Evolutionary conservation across 2,797 vertebrate species (phyloP).

Genomic region (Sparidentex hasta): DNA sequence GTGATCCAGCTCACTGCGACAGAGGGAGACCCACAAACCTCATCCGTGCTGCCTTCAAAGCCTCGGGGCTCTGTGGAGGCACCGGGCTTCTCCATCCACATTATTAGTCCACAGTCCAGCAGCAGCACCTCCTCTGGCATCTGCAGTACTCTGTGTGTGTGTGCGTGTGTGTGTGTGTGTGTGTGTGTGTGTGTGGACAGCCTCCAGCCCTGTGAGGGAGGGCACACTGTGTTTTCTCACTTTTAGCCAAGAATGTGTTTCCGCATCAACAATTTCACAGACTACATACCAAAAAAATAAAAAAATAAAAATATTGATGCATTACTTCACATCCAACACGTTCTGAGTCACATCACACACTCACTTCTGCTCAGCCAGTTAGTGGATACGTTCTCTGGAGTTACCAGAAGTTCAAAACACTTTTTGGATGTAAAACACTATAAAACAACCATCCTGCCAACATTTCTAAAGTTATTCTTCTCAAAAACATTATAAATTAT

Average conservation of each 20-base stretch:
- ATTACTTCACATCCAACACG: background rate
- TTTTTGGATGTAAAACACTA: too few species aligned
- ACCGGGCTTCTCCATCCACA: constrained; percentile 36
- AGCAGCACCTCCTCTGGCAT: constrained; percentile 34
- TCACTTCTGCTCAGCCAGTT: background rate
- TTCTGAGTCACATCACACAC: too few species aligned
- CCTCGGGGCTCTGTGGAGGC: constrained; percentile 33
- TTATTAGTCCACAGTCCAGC: constrained; percentile 35
- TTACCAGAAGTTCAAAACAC: too few species aligned
- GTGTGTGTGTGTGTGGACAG: constrained; percentile 1
- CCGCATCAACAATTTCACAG: background rate
- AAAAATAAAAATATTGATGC: background rate
- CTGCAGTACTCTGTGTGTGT: background rate
- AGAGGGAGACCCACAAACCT: constrained; percentile 6
- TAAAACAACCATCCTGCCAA: too few species aligned
- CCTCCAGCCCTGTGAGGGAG: constrained; percentile 1
- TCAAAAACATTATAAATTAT: too few species aligned
- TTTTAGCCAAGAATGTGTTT: background rate
- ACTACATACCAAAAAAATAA: too few species aligned
- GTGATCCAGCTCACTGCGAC: background rate
- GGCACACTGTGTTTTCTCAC: constrained; percentile 22
- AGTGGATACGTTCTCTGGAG: too few species aligned
- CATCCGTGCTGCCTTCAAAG: constrained; percentile 12
- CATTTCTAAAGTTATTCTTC: too few species aligned
- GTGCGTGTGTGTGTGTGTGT: background rate